These are phyloP conservation scores for Sternotherus odoratus DNA, from an alignment of 2,797 vertebrate genomes.

Conservation along the genomic window DNA sequence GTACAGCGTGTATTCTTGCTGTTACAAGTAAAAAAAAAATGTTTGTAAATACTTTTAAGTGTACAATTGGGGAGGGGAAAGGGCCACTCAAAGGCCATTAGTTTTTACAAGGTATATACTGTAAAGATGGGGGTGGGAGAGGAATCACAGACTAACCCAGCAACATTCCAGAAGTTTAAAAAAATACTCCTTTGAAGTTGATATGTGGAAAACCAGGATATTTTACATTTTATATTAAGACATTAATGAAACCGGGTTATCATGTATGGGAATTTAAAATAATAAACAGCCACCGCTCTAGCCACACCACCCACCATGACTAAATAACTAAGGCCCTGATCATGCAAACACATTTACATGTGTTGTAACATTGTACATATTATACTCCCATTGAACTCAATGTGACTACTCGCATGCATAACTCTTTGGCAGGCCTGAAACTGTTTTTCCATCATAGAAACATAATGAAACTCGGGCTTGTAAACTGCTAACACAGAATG, in stretches of 20 bases:
- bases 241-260: background rate
- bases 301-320: background rate
- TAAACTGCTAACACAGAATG: background rate
- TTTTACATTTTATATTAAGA: background rate
- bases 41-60: slow-evolving; percentile 9
- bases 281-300: background rate
- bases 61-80: background rate
- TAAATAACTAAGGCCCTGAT: background rate
- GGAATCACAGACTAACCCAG: background rate
- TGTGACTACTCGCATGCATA: background rate
- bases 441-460: background rate
- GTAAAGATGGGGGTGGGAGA: background rate
- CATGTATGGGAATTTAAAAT: background rate
- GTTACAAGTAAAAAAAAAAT: slow-evolving; percentile 35
- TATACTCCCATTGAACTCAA: background rate
- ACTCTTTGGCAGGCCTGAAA: background rate
- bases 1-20: slow-evolving; percentile 19
- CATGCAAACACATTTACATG: background rate
- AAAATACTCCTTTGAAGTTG: background rate
- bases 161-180: background rate
- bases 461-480: background rate
- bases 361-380: background rate
- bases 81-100: slow-evolving; percentile 14
- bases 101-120: background rate
- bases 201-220: accelerated